These are phyloP conservation scores for Tenthredo livida DNA, from an alignment of 2,888 invertebrate genomes.

Conservation along the genomic window DNA sequence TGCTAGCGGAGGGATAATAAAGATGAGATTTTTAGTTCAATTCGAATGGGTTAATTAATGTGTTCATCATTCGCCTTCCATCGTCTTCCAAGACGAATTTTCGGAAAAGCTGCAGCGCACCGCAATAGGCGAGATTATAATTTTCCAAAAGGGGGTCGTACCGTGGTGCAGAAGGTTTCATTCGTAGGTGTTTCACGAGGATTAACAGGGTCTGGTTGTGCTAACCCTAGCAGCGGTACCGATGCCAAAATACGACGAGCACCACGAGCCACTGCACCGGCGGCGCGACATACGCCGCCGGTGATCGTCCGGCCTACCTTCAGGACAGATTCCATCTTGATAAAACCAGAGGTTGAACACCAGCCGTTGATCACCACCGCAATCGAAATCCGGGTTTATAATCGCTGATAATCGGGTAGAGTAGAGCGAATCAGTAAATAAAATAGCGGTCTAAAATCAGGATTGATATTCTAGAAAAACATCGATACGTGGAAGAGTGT, in stretches of 20 bases:
- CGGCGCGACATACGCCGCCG: slow-evolving; percentile 72
- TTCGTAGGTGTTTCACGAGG: slow-evolving; percentile 58
- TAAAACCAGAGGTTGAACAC: neutral
- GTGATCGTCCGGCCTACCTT: slow-evolving; percentile 73
- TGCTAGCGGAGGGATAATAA: neutral
- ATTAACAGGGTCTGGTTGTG: slow-evolving; percentile 58
- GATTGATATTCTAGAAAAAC: neutral
- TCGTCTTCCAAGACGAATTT: slow-evolving; percentile 5
- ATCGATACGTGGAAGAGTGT: neutral
- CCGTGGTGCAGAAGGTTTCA: slow-evolving; percentile 61
- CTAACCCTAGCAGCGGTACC: slow-evolving; percentile 72
- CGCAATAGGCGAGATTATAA: neutral
- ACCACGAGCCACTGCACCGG: slow-evolving; percentile 71
- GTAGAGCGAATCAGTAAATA: neutral
- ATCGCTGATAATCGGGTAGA: neutral
- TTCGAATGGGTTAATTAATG: neutral
- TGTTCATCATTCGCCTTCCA: neutral
- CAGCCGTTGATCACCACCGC: neutral
- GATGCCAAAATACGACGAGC: slow-evolving; percentile 72
- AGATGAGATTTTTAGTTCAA: neutral
- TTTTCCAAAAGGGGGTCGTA: slow-evolving; percentile 58
- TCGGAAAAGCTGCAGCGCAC: neutral
- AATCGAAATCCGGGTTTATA: neutral
- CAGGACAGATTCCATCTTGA: slow-evolving; percentile 72
- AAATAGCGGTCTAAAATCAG: neutral